These are phyloP conservation scores for Phymatocera aterrima DNA, from an alignment of 2,888 invertebrate genomes.

Conservation along the genomic window DNA sequence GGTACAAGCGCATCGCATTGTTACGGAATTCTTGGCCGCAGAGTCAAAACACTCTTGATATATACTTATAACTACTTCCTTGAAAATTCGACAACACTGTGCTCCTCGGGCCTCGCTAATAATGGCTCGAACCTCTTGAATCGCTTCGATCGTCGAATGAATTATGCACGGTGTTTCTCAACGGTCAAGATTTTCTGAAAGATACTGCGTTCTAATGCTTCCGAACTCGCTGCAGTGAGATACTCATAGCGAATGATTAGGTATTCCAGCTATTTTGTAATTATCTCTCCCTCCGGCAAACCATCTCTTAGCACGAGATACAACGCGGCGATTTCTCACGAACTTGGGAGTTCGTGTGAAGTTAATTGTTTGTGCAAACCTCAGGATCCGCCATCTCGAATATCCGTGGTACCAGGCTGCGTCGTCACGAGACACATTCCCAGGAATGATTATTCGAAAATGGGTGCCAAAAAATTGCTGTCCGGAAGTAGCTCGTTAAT, in stretches of 20 bases:
- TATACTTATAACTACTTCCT: not conserved
- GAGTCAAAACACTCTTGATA: not conserved
- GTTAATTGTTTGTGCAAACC: slow-evolving; percentile 43
- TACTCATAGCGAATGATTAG: not conserved
- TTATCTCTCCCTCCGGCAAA: not conserved
- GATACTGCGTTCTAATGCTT: not conserved
- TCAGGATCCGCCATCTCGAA: slow-evolving; percentile 16
- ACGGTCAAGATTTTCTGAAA: not conserved
- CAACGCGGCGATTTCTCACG: slow-evolving; percentile 47
- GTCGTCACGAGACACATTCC: not conserved
- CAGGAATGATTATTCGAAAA: not conserved
- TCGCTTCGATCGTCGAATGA: not conserved
- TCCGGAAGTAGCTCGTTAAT: not conserved
- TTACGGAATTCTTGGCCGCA: slow-evolving; percentile 7
- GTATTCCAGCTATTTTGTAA: not conserved
- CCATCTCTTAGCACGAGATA: not conserved
- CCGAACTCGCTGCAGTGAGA: not conserved
- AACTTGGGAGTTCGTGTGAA: slow-evolving; percentile 47
- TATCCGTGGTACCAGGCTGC: not conserved
- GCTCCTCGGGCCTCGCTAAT: not conserved
- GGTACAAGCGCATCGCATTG: slow-evolving; percentile 39
- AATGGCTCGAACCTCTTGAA: not conserved
- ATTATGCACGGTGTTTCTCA: not conserved
- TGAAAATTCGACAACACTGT: slow-evolving; percentile 6
- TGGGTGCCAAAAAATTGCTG: not conserved